Evolutionary conservation across 2,113 vertebrate species (phyloP).

Genomic region (Echinops telfairi): DNA sequence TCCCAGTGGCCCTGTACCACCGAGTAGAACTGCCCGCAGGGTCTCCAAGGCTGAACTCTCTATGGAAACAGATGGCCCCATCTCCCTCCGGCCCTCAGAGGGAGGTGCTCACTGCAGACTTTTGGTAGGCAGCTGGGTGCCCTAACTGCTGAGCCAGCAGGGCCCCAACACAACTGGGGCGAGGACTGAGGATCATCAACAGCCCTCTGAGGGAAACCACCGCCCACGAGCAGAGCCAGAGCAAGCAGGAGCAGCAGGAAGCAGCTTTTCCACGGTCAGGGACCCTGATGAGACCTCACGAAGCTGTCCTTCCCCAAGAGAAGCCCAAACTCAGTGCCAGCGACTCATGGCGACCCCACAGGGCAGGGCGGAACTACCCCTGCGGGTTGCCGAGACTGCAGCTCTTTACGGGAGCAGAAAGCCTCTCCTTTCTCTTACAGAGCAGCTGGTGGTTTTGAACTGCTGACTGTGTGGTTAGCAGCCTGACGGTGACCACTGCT

Average conservation of each 20-base stretch:
- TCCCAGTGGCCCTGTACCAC: background rate
- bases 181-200: background rate
- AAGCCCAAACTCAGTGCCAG: background rate
- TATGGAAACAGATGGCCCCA: background rate
- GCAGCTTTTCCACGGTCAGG: background rate
- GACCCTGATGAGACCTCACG: background rate
- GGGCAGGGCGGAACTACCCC: no score
- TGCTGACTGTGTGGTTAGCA: no score
- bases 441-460: no score
- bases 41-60: background rate
- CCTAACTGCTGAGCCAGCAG: background rate
- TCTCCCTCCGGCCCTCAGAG: background rate
- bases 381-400: no score
- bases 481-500: no score
- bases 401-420: no score
- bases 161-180: background rate
- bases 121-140: background rate
- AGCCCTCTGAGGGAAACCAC: background rate
- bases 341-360: no score
- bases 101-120: background rate
- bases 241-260: background rate
- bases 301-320: background rate
- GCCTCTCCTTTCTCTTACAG: no score
- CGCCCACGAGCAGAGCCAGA: no score
- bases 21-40: background rate